phyloP scores from a whole-genome alignment of 2,113 vertebrate genomes.

The Carollia perspicillata region DNA sequence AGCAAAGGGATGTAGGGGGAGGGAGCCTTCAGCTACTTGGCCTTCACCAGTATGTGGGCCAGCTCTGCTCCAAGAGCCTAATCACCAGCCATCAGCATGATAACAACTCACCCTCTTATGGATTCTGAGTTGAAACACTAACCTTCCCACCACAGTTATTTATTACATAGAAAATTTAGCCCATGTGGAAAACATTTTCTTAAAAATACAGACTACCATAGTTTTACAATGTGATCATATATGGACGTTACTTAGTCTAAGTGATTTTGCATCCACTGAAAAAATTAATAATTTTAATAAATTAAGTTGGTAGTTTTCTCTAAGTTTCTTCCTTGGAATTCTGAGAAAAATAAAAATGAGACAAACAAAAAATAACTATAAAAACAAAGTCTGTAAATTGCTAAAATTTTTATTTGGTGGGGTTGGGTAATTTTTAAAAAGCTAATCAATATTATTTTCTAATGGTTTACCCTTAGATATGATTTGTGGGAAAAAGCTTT shows the following conservation, averaged over 20 bases:
- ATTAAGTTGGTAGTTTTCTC: background rate
- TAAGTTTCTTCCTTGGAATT: background rate
- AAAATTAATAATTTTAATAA: conserved; percentile 14
- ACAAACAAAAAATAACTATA: background rate
- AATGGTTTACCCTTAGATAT: background rate
- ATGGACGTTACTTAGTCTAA: background rate
- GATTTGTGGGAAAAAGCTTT: background rate
- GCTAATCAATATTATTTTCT: background rate
- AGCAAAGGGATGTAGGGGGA: background rate
- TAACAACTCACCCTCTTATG: conserved; percentile 30
- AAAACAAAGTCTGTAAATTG: background rate
- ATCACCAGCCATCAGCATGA: conserved; percentile 58
- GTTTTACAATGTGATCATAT: background rate
- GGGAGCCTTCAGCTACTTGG: conserved; percentile 52
- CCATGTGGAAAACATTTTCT: background rate
- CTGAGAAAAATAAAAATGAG: background rate
- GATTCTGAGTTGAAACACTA: conserved; percentile 5
- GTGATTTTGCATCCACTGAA: background rate
- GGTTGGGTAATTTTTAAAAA: background rate
- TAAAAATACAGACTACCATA: background rate
- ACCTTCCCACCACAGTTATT: background rate
- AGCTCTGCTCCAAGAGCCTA: conserved; percentile 14
- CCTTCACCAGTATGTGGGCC: background rate
- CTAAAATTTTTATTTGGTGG: background rate
- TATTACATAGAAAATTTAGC: conserved; percentile 5